phyloP scores from a whole-genome alignment of 2,888 invertebrate species.

The Andrena praecox region DNA sequence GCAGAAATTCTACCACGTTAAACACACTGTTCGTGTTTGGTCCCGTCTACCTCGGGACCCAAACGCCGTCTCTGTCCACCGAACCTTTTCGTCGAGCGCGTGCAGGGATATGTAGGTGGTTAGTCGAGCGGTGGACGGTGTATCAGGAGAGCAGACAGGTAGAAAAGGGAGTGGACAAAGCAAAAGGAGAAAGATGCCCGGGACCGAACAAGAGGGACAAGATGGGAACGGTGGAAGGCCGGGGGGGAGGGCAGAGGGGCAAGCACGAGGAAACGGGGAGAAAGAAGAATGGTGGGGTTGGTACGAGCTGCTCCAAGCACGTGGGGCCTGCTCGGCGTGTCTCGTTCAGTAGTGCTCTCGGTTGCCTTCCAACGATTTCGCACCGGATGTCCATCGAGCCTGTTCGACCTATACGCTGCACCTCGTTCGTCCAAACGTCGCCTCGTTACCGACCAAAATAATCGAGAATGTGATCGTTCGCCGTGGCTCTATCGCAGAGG shows the following conservation, averaged over 20 bases:
- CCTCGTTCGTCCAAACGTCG: neutral
- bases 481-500: neutral
- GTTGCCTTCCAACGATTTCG: slow-evolving; percentile 80
- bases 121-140: slow-evolving; percentile 57
- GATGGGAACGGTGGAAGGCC: slow-evolving; percentile 41
- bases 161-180: slow-evolving; percentile 52
- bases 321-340: slow-evolving; percentile 77
- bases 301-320: slow-evolving; percentile 79
- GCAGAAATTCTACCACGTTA: slow-evolving; percentile 13
- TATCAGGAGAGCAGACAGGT: slow-evolving; percentile 70
- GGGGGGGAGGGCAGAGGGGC: slow-evolving; percentile 61
- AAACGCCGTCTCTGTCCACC: slow-evolving; percentile 28
- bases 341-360: slow-evolving; percentile 81
- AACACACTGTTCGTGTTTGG: slow-evolving; percentile 26
- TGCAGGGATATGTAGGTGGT: slow-evolving; percentile 72
- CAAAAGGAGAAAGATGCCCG: slow-evolving; percentile 58
- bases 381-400: slow-evolving; percentile 66
- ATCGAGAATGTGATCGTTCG: slow-evolving; percentile 59
- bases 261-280: slow-evolving; percentile 64
- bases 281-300: slow-evolving; percentile 75
- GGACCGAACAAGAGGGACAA: slow-evolving; percentile 51
- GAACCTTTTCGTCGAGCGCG: slow-evolving; percentile 46
- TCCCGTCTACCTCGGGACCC: slow-evolving; percentile 20
- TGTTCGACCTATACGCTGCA: slow-evolving; percentile 22
- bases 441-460: slow-evolving; percentile 13